Base-by-base conservation (phyloP, 1,140 invertebrate genomes). In the Polyergus mexicanus region DNA sequence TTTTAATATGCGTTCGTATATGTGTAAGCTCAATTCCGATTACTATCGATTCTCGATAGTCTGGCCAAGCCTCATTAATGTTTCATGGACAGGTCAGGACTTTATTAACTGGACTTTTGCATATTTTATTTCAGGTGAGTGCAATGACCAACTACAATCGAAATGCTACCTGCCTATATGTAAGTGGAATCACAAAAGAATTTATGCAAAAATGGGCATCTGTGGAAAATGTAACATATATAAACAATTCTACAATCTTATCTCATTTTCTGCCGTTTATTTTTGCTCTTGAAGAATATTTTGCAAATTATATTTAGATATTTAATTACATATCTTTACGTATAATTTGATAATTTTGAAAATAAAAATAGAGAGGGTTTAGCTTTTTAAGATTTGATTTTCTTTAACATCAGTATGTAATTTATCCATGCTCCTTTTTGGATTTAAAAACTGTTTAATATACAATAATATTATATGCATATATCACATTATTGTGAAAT, bases 81-180 rank as follows among this genome's bases (percentile, higher is more conserved):
- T 83, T 83, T 83, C 78, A 83, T 83, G 68, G 54, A 60, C 68
- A 72, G 78, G 78, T 83, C 68, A 74, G 78, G 54, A 72, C 66
- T 83, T 83, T 83, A 74, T 83, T 83, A 83, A 83, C 78, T 81
- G 51, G 22, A 72, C 78, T 83, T 83, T 74, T 72, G 78, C 78
- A 83, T 80, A 80, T 83, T 81, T 83, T 44, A 56, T 83, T 83
- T 83, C 78, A 83, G 78, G 78, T 83, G 78, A 83, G 78, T 83
- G 68, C 78, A 83, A 83, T 83, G 78, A 83, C 78, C 78, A 60
- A 69, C 54, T 54, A 80, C 47, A 69, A 72, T 83, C 78, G 68
- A 69, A 25, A 28, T 41, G 25, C 54, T 25, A 54, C n/a, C 54
- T 58, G 35, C 51, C 54, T 16, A 25, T 47, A 38, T 72, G 78